Conservation (phyloP, 2,888 invertebrate species). For the Epistrophe grossulariae region DNA sequence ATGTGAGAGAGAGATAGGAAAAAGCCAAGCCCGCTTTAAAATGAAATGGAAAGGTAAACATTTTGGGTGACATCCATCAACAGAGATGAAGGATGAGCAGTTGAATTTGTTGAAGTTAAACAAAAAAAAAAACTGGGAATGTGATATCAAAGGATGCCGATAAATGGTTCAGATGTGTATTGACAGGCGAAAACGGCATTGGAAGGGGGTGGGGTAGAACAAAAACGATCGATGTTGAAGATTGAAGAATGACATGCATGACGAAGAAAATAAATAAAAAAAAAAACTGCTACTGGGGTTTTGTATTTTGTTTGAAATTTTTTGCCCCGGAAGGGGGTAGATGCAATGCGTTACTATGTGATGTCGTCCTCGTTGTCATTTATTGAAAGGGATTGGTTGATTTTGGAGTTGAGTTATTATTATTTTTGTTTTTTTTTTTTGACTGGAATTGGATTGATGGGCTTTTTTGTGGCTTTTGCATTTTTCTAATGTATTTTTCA, state of each 20-base stretch:
- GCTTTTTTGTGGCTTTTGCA: constrained; percentile 4
- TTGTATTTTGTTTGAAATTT: constrained; percentile 45
- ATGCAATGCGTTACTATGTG: constrained; percentile 17
- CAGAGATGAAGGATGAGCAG: constrained; percentile 68
- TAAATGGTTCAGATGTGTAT: constrained; percentile 5
- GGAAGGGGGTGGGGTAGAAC: neutral
- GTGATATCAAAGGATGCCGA: constrained; percentile 68
- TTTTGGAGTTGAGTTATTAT: constrained; percentile 44
- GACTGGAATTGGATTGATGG: neutral
- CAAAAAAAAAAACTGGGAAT: constrained; percentile 45
- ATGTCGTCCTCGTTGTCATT: constrained; percentile 18
- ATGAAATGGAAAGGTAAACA: constrained; percentile 75
- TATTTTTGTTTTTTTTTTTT: constrained; percentile 14
- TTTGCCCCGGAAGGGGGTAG: constrained; percentile 30
- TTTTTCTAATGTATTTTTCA: neutral
- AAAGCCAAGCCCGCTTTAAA: constrained; percentile 41
- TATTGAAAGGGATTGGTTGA: constrained; percentile 48
- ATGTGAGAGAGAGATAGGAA: constrained; percentile 17
- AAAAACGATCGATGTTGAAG: constrained; percentile 31
- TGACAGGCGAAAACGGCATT: constrained; percentile 14
- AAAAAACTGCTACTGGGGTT: constrained; percentile 68
- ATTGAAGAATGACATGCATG: constrained; percentile 55
- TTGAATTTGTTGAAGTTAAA: constrained; percentile 46
- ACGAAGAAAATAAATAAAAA: constrained; percentile 53
- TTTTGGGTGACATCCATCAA: constrained; percentile 73